These are phyloP conservation scores for Beris morrisii DNA, from an alignment of 2,888 invertebrate species.

Conservation along the genomic window DNA sequence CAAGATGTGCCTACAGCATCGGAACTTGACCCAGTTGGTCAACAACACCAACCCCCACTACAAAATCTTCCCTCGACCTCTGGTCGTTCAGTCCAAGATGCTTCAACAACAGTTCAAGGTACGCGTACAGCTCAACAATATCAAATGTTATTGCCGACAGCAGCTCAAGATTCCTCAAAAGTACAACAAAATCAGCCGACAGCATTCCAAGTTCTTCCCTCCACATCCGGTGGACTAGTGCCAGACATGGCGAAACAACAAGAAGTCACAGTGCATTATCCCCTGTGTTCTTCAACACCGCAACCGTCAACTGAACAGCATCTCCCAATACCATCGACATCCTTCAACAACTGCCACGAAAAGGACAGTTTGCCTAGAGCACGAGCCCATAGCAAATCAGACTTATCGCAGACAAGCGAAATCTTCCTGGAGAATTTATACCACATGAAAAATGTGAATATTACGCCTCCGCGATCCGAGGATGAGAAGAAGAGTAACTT, in stretches of 20 bases:
- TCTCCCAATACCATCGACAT: constrained; percentile 12
- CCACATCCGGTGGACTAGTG: not conserved
- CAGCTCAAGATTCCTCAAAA: not conserved
- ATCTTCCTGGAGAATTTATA: constrained; percentile 50
- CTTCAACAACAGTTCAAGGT: not conserved
- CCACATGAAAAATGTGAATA: constrained; percentile 28
- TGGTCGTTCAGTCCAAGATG: not conserved
- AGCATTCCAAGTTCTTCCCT: not conserved
- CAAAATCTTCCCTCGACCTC: not conserved
- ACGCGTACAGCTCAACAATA: not conserved
- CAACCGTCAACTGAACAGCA: not conserved
- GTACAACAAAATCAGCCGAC: not conserved
- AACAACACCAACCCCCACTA: not conserved
- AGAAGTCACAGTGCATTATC: not conserved
- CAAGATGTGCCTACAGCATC: not conserved
- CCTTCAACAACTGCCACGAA: constrained; percentile 49
- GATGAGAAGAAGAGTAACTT: constrained; percentile 23
- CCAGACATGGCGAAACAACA: too few relatives aligned
- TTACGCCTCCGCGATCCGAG: constrained; percentile 14
- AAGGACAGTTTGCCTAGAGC: constrained; percentile 50
- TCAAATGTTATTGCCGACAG: too few relatives aligned
- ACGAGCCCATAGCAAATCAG: constrained; percentile 49
- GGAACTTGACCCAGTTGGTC: not conserved
- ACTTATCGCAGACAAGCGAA: constrained; percentile 50
- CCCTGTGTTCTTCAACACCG: constrained; percentile 13